These are phyloP conservation scores for Odocoileus virginianus DNA, from an alignment of 2,113 vertebrate genomes.

Conservation along the genomic window DNA sequence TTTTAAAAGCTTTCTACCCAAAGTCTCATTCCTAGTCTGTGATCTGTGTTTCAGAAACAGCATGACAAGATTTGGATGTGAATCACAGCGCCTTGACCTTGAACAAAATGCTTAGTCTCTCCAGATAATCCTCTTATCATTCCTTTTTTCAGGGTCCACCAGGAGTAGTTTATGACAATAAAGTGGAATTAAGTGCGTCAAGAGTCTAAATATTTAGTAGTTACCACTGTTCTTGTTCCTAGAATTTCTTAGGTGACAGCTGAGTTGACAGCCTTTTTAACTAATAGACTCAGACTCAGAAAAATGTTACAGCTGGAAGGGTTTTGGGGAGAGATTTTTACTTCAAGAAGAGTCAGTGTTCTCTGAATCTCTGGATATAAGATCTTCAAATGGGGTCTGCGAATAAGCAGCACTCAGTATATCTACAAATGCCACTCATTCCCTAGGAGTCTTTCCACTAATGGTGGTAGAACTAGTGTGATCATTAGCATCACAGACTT, in stretches of 20 bases:
- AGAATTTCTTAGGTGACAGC: neutral
- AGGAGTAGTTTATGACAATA: neutral
- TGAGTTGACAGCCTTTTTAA: neutral
- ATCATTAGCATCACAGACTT: neutral
- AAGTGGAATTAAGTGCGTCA: neutral
- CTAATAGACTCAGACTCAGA: neutral
- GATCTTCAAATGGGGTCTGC: neutral
- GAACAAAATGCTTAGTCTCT: neutral
- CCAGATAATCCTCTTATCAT: too few species aligned
- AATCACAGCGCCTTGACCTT: neutral
- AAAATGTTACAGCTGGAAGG: neutral
- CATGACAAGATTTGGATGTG: neutral
- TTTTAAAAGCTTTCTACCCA: neutral
- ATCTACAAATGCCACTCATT: neutral
- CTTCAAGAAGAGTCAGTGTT: neutral
- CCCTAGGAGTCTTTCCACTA: neutral
- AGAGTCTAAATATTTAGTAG: neutral
- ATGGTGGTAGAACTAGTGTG: too few species aligned
- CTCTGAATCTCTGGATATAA: neutral
- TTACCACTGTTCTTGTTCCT: neutral
- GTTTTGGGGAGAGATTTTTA: too few species aligned
- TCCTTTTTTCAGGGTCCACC: neutral
- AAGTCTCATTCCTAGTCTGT: neutral
- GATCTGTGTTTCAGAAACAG: neutral
- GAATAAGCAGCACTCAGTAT: neutral